phyloP scores from a whole-genome alignment of 1,140 invertebrate species.

The Galleria mellonella region DNA sequence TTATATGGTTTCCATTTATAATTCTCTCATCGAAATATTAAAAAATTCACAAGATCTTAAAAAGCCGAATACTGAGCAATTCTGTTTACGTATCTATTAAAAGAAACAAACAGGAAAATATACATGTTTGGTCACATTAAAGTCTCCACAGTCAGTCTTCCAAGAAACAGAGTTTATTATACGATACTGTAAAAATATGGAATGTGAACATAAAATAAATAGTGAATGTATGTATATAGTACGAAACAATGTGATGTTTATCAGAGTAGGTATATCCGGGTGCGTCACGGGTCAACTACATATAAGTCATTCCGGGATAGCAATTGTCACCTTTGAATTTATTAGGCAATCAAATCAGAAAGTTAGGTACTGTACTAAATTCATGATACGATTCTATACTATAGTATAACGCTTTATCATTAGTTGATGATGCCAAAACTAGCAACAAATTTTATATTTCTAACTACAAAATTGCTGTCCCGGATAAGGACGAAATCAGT shows the following conservation, averaged over 20 bases:
- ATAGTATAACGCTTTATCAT: conserved; percentile 27
- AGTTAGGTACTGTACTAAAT: conserved; percentile 30
- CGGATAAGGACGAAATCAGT: conserved; percentile 61
- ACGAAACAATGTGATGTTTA: conserved; percentile 27
- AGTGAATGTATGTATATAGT: conserved; percentile 20
- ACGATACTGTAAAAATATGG: conserved; percentile 49
- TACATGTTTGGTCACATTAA: conserved; percentile 40
- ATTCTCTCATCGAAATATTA: conserved; percentile 18
- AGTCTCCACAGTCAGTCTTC: conserved; percentile 61
- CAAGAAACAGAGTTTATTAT: conserved; percentile 55
- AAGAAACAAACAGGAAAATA: conserved; percentile 33
- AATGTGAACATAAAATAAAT: conserved; percentile 45
- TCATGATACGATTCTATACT: conserved; percentile 38
- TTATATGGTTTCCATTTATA: conserved; percentile 18
- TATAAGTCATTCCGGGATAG: conserved; percentile 35
- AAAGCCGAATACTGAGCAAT: conserved; percentile 54
- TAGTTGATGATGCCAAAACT: conserved; percentile 45
- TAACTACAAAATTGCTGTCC: conserved; percentile 62
- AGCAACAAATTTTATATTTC: conserved; percentile 43
- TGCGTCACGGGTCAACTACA: not conserved
- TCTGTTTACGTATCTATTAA: conserved; percentile 47
- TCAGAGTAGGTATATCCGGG: conserved; percentile 10
- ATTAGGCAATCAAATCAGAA: conserved; percentile 19
- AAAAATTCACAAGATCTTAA: conserved; percentile 21
- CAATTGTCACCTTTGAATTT: conserved; percentile 29